Percentiles rank a stretch among this genome's conserved stretches.
Evolutionary conservation across 2,888 invertebrate genomes (phyloP).

Genomic region (Mythimna loreyi): DNA sequence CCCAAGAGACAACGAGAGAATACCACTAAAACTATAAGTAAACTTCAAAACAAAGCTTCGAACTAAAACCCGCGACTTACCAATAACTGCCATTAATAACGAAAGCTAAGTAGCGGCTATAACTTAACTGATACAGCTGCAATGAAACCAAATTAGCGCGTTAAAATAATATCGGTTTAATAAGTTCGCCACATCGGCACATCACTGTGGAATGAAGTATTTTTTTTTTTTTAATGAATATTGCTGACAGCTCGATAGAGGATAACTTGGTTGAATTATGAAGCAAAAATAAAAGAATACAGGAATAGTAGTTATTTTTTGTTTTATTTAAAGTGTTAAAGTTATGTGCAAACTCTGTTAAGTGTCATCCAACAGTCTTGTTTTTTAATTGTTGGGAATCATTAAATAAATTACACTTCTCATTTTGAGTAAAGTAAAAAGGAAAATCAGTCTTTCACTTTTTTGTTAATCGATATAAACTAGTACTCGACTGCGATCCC

Average conservation of each 20-base stretch:
- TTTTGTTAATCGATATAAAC: too few species aligned
- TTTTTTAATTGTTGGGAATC: too few species aligned
- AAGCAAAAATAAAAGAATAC: background rate
- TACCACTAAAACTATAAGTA: conserved; percentile 20
- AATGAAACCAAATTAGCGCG: conserved; percentile 28
- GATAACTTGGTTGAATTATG: background rate
- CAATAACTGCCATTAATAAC: conserved; percentile 40
- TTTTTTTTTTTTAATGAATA: background rate
- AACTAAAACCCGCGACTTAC: conserved; percentile 19
- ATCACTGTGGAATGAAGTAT: conserved; percentile 27
- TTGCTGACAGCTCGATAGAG: background rate
- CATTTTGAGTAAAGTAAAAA: too few species aligned
- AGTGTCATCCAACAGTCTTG: too few species aligned
- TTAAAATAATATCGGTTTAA: conserved; percentile 42
- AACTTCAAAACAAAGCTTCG: conserved; percentile 20
- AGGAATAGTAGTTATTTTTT: background rate
- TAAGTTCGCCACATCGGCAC: conserved; percentile 47
- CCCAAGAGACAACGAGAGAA: background rate
- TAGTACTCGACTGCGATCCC: too few species aligned
- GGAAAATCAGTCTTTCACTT: too few species aligned
- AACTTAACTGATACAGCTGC: conserved; percentile 40
- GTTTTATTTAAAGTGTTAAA: too few species aligned
- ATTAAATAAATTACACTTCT: too few species aligned
- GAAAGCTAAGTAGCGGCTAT: conserved; percentile 39
- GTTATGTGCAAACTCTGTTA: too few species aligned